phyloP scores from a whole-genome alignment of 1,140 invertebrate genomes.

The Drosophila erecta region DNA sequence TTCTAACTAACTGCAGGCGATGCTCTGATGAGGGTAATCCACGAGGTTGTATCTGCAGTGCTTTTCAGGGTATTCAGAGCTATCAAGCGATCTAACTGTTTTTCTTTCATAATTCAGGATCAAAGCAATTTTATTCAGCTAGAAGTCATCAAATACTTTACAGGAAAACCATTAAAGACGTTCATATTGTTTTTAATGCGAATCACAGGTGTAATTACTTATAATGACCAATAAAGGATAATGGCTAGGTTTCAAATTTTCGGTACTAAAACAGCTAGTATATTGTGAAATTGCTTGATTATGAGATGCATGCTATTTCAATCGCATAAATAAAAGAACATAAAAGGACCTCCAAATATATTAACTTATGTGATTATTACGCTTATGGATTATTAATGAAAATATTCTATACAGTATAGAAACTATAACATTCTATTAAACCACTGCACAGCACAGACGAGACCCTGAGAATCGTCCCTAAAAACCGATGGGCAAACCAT shows the following conservation, averaged over 20 bases:
- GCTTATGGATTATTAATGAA: too few relatives aligned
- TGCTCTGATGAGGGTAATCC: slow-evolving; percentile 42
- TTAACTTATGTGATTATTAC: neutral
- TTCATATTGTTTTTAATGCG: neutral
- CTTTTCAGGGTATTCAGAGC: slow-evolving; percentile 20
- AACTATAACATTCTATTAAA: neutral
- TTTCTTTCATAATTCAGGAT: neutral
- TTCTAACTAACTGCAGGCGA: slow-evolving; percentile 41
- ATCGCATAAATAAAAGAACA: too few relatives aligned
- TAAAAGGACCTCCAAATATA: too few relatives aligned
- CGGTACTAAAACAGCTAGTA: too few relatives aligned
- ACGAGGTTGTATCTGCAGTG: slow-evolving; percentile 1
- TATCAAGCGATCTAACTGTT: slow-evolving; percentile 34
- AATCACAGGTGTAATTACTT: neutral
- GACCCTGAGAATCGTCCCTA: neutral
- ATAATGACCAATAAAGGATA: neutral
- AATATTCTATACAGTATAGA: too few relatives aligned
- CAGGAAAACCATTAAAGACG: neutral
- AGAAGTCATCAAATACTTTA: neutral
- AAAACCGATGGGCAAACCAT: neutral
- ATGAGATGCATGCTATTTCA: too few relatives aligned
- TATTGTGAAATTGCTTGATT: too few relatives aligned
- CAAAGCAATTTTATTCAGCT: neutral
- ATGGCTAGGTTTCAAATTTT: too few relatives aligned
- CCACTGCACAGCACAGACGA: neutral